phyloP scores from a whole-genome alignment of 2,888 invertebrate genomes.

The Nasonia oneida region DNA sequence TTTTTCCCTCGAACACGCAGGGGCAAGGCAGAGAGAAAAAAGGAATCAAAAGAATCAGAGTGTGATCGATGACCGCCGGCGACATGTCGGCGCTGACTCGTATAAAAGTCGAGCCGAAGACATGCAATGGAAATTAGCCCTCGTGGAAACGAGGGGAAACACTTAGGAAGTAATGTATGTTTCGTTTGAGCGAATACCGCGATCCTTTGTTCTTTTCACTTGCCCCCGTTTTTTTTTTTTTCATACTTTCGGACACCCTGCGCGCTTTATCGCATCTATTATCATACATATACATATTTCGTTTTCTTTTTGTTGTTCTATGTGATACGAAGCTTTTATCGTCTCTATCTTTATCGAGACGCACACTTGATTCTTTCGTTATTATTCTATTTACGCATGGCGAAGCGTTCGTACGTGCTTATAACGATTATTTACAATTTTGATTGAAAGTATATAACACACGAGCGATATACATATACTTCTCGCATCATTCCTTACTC shows the following conservation, averaged over 20 bases:
- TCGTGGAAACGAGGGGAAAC: neutral
- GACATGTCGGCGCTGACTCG: neutral
- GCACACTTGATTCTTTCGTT: conserved; percentile 20
- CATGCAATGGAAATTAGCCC: conserved; percentile 28
- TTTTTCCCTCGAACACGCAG: neutral
- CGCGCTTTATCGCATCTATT: conserved; percentile 50
- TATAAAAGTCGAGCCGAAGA: conserved; percentile 12
- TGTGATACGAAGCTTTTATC: conserved; percentile 56
- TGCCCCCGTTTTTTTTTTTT: neutral
- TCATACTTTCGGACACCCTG: conserved; percentile 54
- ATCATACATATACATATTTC: conserved; percentile 52
- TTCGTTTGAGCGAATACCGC: conserved; percentile 3
- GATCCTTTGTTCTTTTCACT: neutral
- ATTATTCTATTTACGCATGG: conserved; percentile 57
- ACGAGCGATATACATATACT: conserved; percentile 45
- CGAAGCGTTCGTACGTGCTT: conserved; percentile 62
- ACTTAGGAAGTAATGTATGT: neutral
- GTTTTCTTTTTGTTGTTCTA: neutral
- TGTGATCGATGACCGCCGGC: conserved; percentile 39
- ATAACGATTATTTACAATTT: conserved; percentile 68
- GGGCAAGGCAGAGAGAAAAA: neutral
- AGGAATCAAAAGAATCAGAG: conserved; percentile 8
- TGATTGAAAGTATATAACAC: conserved; percentile 62
- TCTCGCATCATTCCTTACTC: conserved; percentile 48
- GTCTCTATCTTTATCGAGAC: conserved; percentile 29